A percentile compares a stretch with the other conserved stretches of the same genome.
phyloP scores from a whole-genome alignment of 2,113 vertebrate genomes.

The Capreolus pygargus region DNA sequence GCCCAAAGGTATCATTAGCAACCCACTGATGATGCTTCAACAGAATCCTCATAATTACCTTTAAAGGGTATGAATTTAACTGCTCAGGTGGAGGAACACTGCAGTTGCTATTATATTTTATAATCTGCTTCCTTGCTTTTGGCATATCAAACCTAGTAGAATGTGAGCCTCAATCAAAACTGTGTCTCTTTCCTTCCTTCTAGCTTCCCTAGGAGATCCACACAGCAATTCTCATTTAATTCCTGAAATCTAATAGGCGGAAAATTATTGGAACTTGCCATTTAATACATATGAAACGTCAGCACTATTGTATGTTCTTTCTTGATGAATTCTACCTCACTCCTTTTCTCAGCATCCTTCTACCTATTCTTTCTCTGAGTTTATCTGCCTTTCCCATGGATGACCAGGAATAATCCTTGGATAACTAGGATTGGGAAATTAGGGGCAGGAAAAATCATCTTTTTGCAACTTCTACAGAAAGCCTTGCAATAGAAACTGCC shows the following conservation, averaged over 20 bases:
- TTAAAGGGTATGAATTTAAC: background rate
- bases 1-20: background rate
- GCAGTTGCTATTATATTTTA: background rate
- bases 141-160: background rate
- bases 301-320: background rate
- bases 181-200: background rate
- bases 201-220: background rate
- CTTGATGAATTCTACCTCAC: background rate
- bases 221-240: background rate
- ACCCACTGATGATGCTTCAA: background rate
- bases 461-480: background rate
- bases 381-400: background rate
- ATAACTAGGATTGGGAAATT: background rate
- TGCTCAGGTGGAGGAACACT: background rate
- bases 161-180: background rate
- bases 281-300: background rate
- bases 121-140: background rate
- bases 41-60: background rate
- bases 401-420: background rate
- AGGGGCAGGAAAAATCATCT: background rate
- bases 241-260: background rate
- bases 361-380: background rate
- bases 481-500: background rate
- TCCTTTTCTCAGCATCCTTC: background rate
- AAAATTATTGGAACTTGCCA: background rate